phyloP scores from a whole-genome alignment of 2,113 vertebrate genomes.

The Siniperca chuatsi region DNA sequence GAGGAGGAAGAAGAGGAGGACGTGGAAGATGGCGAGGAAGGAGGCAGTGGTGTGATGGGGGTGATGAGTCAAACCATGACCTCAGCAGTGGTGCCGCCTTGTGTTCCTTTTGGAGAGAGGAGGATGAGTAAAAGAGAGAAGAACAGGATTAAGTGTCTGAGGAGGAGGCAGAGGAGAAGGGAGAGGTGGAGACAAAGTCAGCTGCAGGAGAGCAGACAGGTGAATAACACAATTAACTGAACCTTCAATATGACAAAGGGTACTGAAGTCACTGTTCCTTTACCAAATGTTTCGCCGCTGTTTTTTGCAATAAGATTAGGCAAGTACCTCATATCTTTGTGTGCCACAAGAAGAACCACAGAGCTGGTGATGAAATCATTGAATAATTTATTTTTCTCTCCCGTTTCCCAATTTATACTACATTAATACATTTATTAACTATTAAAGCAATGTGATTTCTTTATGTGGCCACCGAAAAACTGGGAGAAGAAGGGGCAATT shows the following conservation, averaged over 20 bases:
- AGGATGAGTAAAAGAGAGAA: conserved; percentile 87
- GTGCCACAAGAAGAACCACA: background rate
- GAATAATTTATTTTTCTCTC: background rate
- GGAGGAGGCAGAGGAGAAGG: conserved; percentile 86
- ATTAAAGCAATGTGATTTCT: background rate
- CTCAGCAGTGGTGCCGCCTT: conserved; percentile 8
- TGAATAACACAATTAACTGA: conserved; percentile 32
- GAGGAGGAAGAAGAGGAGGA: conserved; percentile 78
- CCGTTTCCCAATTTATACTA: background rate
- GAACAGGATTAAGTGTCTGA: conserved; percentile 87
- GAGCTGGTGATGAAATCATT: background rate
- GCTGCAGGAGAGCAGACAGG: conserved; percentile 82
- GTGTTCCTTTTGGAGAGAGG: conserved; percentile 66
- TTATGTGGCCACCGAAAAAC: background rate
- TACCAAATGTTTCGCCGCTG: background rate
- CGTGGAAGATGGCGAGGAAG: conserved; percentile 82
- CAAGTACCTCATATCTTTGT: background rate
- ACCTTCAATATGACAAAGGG: background rate
- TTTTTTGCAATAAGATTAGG: background rate
- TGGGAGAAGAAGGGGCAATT: background rate
- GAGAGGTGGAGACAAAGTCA: conserved; percentile 86
- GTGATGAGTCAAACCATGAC: conserved; percentile 43
- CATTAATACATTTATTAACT: background rate
- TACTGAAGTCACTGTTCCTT: background rate
- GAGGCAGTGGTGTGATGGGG: conserved; percentile 75